Percentiles rank a stretch among this genome's conserved stretches.
phyloP scores from a whole-genome alignment of 2,888 invertebrate genomes.

The Sceliomorpha sp. region DNA sequence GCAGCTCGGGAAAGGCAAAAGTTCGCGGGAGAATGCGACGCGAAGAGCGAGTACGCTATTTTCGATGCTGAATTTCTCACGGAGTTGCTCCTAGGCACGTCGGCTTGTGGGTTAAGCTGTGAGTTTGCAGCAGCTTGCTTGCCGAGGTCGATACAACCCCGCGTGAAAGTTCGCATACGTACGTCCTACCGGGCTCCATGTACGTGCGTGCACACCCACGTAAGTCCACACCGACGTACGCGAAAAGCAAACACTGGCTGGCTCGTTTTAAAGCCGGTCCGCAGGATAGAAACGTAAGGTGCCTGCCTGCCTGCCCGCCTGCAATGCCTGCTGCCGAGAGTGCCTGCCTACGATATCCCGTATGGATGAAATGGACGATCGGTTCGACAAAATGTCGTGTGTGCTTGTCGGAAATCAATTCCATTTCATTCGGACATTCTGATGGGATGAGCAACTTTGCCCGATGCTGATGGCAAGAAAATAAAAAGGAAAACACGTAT shows the following conservation, averaged over 20 bases:
- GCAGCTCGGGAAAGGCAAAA: constrained; percentile 13
- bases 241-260: constrained; percentile 43
- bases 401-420: no score
- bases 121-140: constrained; percentile 43
- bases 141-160: constrained; percentile 48
- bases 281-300: constrained; percentile 32
- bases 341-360: constrained; percentile 3
- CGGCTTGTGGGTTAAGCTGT: constrained; percentile 44
- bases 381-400: no score
- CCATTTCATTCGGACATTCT: no score
- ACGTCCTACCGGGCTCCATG: constrained; percentile 3
- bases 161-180: constrained; percentile 46
- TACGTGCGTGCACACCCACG: constrained; percentile 42
- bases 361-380: constrained; percentile 6
- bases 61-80: constrained; percentile 25
- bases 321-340: constrained; percentile 3
- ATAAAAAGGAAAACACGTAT: no score
- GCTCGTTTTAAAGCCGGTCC: constrained; percentile 30
- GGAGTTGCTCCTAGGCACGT: constrained; percentile 31
- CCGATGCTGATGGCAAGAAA: no score
- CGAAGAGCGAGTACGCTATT: constrained; percentile 7
- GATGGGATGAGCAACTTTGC: no score
- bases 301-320: constrained; percentile 7
- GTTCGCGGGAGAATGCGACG: not conserved
- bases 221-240: constrained; percentile 26